Evolutionary conservation across 2,888 invertebrate species (phyloP).

Genomic region (Gandaritis pyraliata): DNA sequence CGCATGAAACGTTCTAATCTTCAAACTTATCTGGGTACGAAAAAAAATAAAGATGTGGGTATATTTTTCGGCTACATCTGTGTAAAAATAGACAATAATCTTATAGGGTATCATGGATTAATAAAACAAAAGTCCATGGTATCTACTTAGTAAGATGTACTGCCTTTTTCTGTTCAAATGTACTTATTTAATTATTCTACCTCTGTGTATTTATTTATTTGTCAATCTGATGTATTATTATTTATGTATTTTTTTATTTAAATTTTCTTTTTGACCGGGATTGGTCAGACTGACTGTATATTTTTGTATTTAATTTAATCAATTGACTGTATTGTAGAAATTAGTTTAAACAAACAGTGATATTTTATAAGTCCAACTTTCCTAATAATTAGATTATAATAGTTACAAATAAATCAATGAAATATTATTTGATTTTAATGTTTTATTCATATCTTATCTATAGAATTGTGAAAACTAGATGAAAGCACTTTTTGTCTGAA

Average conservation of each 20-base stretch:
- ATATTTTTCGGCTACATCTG: too few relatives aligned
- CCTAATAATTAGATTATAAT: not conserved
- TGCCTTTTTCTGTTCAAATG: not conserved
- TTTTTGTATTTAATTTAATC: conserved; percentile 12
- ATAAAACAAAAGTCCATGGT: too few relatives aligned
- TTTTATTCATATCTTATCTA: conserved; percentile 1
- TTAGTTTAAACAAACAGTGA: conserved; percentile 14
- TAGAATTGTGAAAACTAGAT: not conserved
- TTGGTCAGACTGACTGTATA: conserved; percentile 20
- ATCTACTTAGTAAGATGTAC: not conserved
- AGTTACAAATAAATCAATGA: conserved; percentile 6
- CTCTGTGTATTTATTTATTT: conserved; percentile 2
- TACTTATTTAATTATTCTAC: not conserved
- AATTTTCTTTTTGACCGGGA: conserved; percentile 12
- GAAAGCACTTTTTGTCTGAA: too few relatives aligned
- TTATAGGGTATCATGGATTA: too few relatives aligned
- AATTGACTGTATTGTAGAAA: conserved; percentile 14
- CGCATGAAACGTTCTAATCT: too few relatives aligned
- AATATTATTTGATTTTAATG: not conserved
- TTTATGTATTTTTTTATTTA: conserved; percentile 1
- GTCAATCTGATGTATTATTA: not conserved
- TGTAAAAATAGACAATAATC: too few relatives aligned
- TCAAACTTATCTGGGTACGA: too few relatives aligned
- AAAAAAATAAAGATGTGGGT: too few relatives aligned
- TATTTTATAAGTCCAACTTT: conserved; percentile 11